These are phyloP conservation scores for Danaus melanippus DNA, from an alignment of 1,140 invertebrate genomes.

Conservation along the genomic window DNA sequence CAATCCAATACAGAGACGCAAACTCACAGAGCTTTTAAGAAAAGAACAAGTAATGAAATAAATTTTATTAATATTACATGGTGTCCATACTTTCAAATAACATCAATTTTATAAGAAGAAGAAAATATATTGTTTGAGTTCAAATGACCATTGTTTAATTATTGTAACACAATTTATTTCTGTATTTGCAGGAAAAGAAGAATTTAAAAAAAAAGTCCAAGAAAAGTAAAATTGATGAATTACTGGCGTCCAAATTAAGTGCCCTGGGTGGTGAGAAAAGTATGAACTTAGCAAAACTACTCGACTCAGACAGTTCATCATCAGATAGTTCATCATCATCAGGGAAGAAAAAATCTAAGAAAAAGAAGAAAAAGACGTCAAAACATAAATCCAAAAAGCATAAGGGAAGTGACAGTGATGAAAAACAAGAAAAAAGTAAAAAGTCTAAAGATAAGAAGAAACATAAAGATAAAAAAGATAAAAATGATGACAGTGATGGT, in stretches of 20 bases:
- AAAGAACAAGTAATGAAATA: conserved; percentile 67
- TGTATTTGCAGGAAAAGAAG: conserved; percentile 57
- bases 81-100: too few relatives aligned
- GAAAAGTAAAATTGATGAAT: conserved; percentile 70
- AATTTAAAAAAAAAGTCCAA: conserved; percentile 73
- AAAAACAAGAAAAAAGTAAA: conserved; percentile 14
- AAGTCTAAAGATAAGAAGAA: conserved; percentile 15
- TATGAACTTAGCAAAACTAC: conserved; percentile 51
- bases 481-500: conserved; percentile 13
- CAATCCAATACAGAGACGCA: conserved; percentile 92
- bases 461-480: conserved; percentile 16
- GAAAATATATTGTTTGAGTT: neutral
- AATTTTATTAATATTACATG: conserved; percentile 4
- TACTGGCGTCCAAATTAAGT: conserved; percentile 72
- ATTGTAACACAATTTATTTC: conserved; percentile 5
- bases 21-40: conserved; percentile 83
- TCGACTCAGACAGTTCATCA: conserved; percentile 50
- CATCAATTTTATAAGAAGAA: too few relatives aligned
- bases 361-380: conserved; percentile 42
- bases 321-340: conserved; percentile 69
- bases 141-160: conserved; percentile 7
- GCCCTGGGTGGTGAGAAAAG: conserved; percentile 60
- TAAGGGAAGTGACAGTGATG: conserved; percentile 17
- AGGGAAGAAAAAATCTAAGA: conserved; percentile 63
- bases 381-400: conserved; percentile 34